Conservation (phyloP, 2,888 invertebrate species). For the Parelbella ahira region DNA sequence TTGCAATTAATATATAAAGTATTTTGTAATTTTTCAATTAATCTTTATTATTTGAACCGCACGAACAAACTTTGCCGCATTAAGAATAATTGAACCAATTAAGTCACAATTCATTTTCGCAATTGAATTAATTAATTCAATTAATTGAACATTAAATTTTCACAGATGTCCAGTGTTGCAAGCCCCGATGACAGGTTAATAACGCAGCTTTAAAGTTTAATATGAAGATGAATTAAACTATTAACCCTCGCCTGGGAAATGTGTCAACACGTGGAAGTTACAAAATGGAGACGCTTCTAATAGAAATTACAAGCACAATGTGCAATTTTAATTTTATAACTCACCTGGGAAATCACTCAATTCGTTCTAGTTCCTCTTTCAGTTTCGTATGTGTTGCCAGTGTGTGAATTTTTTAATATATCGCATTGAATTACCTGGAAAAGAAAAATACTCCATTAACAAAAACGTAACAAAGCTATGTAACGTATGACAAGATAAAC, state of each 20-base stretch:
- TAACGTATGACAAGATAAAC: too few relatives aligned
- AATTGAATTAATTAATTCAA: constrained; percentile 19
- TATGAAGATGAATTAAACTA: constrained; percentile 45
- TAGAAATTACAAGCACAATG: constrained; percentile 26
- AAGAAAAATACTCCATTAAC: constrained; percentile 4
- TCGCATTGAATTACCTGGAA: constrained; percentile 22
- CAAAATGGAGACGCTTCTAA: constrained; percentile 40
- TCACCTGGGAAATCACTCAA: constrained; percentile 13
- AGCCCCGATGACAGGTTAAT: constrained; percentile 28
- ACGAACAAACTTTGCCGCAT: too few relatives aligned
- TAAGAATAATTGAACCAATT: too few relatives aligned
- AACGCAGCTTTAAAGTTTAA: constrained; percentile 32
- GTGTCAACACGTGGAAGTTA: constrained; percentile 39
- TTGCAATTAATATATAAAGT: too few relatives aligned
- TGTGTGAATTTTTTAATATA: constrained; percentile 6
- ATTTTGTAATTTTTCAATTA: too few relatives aligned
- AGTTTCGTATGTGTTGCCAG: background rate
- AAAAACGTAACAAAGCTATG: background rate
- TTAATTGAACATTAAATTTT: constrained; percentile 18
- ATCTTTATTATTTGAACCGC: too few relatives aligned
- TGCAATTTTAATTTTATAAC: constrained; percentile 25
- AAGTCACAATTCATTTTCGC: constrained; percentile 14
- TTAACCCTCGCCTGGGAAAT: constrained; percentile 66
- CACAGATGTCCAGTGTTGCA: constrained; percentile 19
- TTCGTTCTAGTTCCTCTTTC: constrained; percentile 6